Conservation (phyloP, 2,113 vertebrate species). For the Rousettus leschenaultii region DNA sequence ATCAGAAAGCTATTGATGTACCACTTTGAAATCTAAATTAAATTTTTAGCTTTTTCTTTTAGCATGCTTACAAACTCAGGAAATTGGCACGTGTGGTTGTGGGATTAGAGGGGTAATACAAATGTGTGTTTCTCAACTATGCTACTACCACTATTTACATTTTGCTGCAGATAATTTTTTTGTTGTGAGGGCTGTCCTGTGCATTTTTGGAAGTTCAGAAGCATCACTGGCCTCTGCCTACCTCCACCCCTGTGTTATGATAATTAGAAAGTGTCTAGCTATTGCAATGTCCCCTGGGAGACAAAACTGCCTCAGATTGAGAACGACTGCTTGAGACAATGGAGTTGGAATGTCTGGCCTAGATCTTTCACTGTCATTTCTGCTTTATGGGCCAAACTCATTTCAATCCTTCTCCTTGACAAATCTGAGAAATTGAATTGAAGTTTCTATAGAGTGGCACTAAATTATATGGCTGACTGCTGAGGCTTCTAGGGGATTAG, state of each 20-base stretch:
- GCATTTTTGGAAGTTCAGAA: neutral
- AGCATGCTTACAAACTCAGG: neutral
- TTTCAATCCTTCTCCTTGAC: conserved; percentile 32
- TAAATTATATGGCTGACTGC: neutral
- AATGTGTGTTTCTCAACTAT: neutral
- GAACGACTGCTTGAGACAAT: neutral
- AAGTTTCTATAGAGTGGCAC: conserved; percentile 19
- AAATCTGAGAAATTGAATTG: conserved; percentile 1
- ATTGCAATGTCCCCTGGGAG: neutral
- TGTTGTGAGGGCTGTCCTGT: neutral
- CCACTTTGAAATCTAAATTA: neutral
- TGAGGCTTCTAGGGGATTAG: conserved; percentile 69
- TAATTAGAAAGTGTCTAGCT: neutral
- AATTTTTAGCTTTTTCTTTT: neutral
- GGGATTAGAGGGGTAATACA: neutral
- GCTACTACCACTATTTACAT: neutral
- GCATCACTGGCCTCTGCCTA: neutral
- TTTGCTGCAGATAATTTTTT: neutral
- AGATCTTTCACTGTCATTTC: neutral
- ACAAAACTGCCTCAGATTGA: neutral
- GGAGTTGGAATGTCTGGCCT: neutral
- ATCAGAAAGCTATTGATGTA: neutral
- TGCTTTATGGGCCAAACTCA: neutral
- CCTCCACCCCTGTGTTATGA: neutral
- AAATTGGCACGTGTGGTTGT: neutral